phyloP scores from a whole-genome alignment of 2,797 vertebrate species.

The Scolopax bukidnonensis region DNA sequence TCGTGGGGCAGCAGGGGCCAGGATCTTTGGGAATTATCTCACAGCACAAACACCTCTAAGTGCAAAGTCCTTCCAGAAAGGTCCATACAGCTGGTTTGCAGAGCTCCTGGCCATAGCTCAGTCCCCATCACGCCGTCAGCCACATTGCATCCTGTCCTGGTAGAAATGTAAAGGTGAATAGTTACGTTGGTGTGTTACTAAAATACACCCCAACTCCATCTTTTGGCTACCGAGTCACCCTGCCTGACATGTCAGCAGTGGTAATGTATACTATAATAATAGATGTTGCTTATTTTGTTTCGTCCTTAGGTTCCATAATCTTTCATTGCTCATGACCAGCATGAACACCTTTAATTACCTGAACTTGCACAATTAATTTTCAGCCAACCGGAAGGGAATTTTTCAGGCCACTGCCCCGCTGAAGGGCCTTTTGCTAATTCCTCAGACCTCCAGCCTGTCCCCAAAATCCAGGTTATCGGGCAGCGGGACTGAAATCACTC shows the following conservation, averaged over 20 bases:
- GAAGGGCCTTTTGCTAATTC: neutral
- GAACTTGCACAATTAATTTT: neutral
- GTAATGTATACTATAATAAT: neutral
- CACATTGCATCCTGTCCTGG: neutral
- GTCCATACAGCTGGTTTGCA: neutral
- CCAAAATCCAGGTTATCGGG: neutral
- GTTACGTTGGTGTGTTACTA: neutral
- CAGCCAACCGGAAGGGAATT: slow-evolving; percentile 13
- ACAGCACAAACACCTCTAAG: neutral
- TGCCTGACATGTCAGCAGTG: neutral
- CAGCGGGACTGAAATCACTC: neutral
- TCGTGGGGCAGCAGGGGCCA: rapidly evolving
- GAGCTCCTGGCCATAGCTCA: neutral
- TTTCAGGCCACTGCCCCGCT: neutral
- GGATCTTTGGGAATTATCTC: rapidly evolving
- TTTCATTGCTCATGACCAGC: neutral
- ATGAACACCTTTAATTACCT: neutral
- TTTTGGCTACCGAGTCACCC: neutral
- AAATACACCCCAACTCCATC: neutral
- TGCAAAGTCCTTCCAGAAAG: neutral
- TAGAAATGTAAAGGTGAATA: neutral
- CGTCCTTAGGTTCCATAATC: neutral
- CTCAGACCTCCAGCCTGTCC: neutral
- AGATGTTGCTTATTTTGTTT: neutral
- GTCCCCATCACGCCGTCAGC: rapidly evolving